Conservation (phyloP, 2,797 vertebrate genomes). For the Capromys pilorides region DNA sequence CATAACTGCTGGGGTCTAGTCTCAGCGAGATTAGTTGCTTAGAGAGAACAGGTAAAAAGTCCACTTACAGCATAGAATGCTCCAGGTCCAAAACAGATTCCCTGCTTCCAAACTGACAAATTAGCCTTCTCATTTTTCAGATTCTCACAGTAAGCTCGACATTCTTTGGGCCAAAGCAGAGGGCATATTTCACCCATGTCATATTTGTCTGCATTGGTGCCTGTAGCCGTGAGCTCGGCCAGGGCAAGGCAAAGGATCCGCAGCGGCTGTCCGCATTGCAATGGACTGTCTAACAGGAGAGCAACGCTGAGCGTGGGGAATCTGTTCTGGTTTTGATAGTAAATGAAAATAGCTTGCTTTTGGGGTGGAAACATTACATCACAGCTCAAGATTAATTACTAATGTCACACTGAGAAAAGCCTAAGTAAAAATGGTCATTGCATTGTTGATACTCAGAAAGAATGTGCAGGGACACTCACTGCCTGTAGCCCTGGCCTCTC, state of each 20-base stretch:
- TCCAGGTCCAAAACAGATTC: background rate
- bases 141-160: background rate
- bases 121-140: slow-evolving; percentile 1
- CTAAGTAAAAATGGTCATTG: background rate
- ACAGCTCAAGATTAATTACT: background rate
- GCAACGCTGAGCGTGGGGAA: background rate
- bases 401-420: background rate
- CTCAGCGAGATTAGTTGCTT: background rate
- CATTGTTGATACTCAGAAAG: background rate
- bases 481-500: background rate
- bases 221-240: rapidly evolving
- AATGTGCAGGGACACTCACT: background rate
- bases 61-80: background rate
- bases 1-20: background rate
- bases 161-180: slow-evolving; percentile 15
- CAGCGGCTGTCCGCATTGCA: background rate
- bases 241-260: background rate
- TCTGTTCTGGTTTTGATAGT: background rate
- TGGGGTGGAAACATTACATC: background rate
- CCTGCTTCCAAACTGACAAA: background rate
- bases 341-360: background rate
- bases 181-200: background rate
- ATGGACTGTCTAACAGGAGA: background rate
- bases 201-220: background rate
- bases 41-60: background rate